phyloP scores from a whole-genome alignment of 2,797 vertebrate species.

The Tauraco hartlaubi region DNA sequence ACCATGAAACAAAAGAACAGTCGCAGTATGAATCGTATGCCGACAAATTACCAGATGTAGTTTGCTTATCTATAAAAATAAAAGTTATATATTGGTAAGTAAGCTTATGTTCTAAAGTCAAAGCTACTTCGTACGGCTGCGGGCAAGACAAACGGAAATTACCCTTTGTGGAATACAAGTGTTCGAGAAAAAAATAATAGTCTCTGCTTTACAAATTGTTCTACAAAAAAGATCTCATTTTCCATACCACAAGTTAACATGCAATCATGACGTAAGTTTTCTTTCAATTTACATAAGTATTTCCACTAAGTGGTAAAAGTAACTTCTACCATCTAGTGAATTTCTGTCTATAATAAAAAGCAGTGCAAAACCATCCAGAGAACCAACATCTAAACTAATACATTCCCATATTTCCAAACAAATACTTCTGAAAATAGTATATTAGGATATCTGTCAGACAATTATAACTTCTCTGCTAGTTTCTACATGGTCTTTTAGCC shows the following conservation, averaged over 20 bases:
- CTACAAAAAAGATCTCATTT: conserved; percentile 1
- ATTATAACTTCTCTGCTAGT: background rate
- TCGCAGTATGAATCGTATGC: background rate
- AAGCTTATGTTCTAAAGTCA: background rate
- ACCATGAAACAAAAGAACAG: background rate
- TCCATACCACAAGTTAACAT: background rate
- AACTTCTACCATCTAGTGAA: background rate
- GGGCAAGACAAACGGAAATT: background rate
- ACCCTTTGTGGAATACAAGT: background rate
- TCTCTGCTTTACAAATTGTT: background rate
- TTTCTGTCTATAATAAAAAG: background rate
- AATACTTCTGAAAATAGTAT: background rate
- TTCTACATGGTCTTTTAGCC: background rate
- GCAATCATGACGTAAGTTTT: background rate
- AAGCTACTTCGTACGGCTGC: background rate
- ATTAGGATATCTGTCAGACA: background rate
- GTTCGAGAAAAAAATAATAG: background rate
- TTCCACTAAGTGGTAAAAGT: conserved; percentile 22
- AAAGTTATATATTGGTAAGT: background rate
- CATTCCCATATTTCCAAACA: background rate
- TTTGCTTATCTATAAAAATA: background rate
- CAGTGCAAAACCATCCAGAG: background rate
- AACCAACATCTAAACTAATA: background rate
- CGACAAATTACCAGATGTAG: background rate
- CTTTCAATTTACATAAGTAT: background rate